Base-by-base conservation (phyloP, 2,797 vertebrate genomes). In the Lagodon rhomboides region DNA sequence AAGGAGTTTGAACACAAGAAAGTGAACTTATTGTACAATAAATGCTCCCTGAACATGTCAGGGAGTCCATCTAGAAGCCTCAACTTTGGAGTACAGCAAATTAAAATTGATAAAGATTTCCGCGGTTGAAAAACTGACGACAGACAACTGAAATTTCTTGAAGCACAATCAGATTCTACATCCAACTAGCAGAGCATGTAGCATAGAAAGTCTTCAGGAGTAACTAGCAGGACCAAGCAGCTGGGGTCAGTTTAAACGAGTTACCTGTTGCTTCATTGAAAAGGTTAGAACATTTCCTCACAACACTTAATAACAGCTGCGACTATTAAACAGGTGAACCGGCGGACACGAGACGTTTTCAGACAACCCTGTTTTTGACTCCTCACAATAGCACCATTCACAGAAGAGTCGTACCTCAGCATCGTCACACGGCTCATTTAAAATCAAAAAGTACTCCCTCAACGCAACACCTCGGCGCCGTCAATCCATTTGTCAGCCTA, bases 401-500 rank as follows among this genome's bases (percentile, higher is more conserved):
- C 12, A 3, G 47, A 65, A 18, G 66, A 41, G 11, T 58, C 76
- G 38, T 0, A 44, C 51, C 49, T 82, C 49, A 76, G 50, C 63
- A 76, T 76, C 76, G 77, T 17, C 74, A 64, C 69, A 41, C 7
- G n/a, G 70, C 77, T 86, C 46, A 71, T 89, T 53, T 64, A 49
- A 84, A 87, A 89, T 85, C 72, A 79, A 44, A 76, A 87, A 87
- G 68, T 25, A 70, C 25, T 69, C 46, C 49, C 43, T 78, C 63
- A 68, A 58, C 77, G 59, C 63, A 84, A 76, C 73, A 54, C 54
- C 65, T 73, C 69, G 51, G 67, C 63, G 68, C 75, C 73, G 62
- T 82, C 76, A 75, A 75, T 75, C 79, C 71, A 63, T 73, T 83
- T 68, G 49, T 41, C 69, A 59, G 79, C 77, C 79, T 23, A 38